Evolutionary conservation across 2,888 invertebrate species (phyloP).

Genomic region (Cephalotes varians): DNA sequence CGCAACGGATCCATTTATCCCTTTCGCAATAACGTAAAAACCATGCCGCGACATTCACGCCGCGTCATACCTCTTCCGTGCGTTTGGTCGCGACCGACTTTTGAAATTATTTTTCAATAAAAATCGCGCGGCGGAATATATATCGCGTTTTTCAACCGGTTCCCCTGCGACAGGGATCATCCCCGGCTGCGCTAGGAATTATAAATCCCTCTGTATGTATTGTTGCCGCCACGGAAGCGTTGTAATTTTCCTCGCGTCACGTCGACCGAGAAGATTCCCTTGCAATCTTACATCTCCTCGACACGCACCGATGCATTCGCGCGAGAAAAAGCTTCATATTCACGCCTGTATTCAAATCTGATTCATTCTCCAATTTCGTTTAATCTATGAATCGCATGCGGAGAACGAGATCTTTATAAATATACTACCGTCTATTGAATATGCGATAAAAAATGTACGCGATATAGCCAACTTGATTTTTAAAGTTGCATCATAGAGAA

Average conservation of each 20-base stretch:
- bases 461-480: background rate
- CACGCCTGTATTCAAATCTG: constrained; percentile 11
- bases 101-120: constrained; percentile 50
- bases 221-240: constrained; percentile 4
- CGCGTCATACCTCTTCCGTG: background rate
- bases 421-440: background rate
- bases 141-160: constrained; percentile 18
- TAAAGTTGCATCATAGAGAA: too few relatives aligned
- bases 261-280: constrained; percentile 35
- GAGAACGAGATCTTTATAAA: background rate
- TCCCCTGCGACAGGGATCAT: constrained; percentile 2
- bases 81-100: constrained; percentile 27
- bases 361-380: constrained; percentile 20
- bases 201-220: background rate
- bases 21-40: constrained; percentile 55
- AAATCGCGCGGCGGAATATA: constrained; percentile 10
- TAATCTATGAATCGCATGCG: background rate
- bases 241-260: constrained; percentile 24
- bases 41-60: constrained; percentile 32
- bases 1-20: constrained; percentile 41
- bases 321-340: constrained; percentile 16
- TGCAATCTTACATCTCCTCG: constrained; percentile 27
- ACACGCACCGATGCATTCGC: constrained; percentile 12
- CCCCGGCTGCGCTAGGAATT: constrained; percentile 14
- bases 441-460: background rate